Percentiles rank a stretch among this genome's conserved stretches.
Conservation (phyloP, 1,140 invertebrate species). For the Tribolium madens region DNA sequence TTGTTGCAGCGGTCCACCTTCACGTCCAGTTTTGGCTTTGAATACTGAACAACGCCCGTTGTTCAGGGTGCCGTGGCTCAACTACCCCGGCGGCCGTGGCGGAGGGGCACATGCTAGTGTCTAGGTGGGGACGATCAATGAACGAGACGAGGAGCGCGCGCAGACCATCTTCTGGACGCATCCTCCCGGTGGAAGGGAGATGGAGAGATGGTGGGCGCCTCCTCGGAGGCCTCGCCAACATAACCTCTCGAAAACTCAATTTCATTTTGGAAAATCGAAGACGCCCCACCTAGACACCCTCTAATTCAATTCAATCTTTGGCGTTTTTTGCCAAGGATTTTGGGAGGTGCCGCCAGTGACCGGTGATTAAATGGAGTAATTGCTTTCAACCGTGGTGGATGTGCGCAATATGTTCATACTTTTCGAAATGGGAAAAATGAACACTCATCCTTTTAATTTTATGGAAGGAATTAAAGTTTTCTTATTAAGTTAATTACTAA, state of each 20-base stretch:
- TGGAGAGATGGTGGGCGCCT: background rate
- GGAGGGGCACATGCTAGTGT: conserved; percentile 50
- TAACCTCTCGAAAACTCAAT: conserved; percentile 46
- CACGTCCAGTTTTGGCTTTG: conserved; percentile 11
- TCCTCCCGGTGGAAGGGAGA: background rate
- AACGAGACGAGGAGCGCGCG: conserved; percentile 52
- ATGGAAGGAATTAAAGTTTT: background rate
- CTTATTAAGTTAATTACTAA: background rate
- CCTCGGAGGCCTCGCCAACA: conserved; percentile 36
- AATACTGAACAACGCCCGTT: conserved; percentile 58
- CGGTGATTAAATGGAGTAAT: background rate
- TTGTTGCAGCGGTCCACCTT: background rate
- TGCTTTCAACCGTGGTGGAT: background rate
- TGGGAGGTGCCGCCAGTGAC: background rate
- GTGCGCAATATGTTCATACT: background rate
- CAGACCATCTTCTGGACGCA: conserved; percentile 16
- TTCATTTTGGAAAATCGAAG: conserved; percentile 46
- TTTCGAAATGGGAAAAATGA: background rate
- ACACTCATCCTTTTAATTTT: background rate
- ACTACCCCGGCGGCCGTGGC: conserved; percentile 59
- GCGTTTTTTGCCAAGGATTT: background rate
- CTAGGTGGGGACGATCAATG: conserved; percentile 54
- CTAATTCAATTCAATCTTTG: conserved; percentile 37
- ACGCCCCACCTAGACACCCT: conserved; percentile 32
- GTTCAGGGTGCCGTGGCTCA: conserved; percentile 56